These are phyloP conservation scores for Lordiphosa stackelbergi DNA, from an alignment of 1,140 invertebrate species.

Conservation along the genomic window DNA sequence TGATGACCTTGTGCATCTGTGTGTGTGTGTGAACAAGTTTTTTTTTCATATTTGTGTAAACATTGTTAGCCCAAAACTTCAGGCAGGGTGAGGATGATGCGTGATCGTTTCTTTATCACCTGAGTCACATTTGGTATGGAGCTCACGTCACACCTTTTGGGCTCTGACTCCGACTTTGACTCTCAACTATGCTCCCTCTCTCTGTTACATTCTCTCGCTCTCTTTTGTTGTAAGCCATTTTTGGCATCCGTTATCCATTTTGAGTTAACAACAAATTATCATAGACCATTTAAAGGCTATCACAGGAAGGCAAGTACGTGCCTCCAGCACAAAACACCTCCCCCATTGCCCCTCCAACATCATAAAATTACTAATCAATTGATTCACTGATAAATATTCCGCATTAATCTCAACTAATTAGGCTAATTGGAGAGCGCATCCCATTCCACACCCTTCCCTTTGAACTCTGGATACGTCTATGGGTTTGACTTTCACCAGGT, in stretches of 20 bases:
- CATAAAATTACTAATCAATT: constrained; percentile 57
- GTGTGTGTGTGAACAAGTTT: constrained; percentile 12
- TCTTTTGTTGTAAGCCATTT: constrained; percentile 17
- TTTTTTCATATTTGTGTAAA: constrained; percentile 49
- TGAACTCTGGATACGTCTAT: constrained; percentile 32
- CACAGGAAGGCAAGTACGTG: constrained; percentile 61
- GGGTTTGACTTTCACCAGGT: constrained; percentile 21
- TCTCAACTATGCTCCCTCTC: constrained; percentile 2
- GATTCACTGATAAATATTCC: constrained; percentile 37
- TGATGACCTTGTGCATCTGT: constrained; percentile 42
- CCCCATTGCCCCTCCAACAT: not conserved
- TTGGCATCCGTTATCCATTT: constrained; percentile 57
- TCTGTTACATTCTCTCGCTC: constrained; percentile 11
- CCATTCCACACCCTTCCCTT: constrained; percentile 11
- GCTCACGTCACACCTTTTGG: constrained; percentile 50
- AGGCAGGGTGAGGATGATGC: constrained; percentile 6
- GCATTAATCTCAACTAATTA: constrained; percentile 65
- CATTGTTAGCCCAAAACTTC: constrained; percentile 36
- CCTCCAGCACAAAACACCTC: not conserved
- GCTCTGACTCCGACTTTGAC: constrained; percentile 33
- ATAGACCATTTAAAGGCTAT: constrained; percentile 53
- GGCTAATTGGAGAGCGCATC: constrained; percentile 54
- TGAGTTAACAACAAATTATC: constrained; percentile 43
- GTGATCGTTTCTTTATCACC: constrained; percentile 65
- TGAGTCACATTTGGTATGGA: constrained; percentile 63